Percentiles rank a stretch among this genome's conserved stretches.
Evolutionary conservation across 92 coral and sea anemone species (phyloP).

Genomic region (Bergia puertoricense): DNA sequence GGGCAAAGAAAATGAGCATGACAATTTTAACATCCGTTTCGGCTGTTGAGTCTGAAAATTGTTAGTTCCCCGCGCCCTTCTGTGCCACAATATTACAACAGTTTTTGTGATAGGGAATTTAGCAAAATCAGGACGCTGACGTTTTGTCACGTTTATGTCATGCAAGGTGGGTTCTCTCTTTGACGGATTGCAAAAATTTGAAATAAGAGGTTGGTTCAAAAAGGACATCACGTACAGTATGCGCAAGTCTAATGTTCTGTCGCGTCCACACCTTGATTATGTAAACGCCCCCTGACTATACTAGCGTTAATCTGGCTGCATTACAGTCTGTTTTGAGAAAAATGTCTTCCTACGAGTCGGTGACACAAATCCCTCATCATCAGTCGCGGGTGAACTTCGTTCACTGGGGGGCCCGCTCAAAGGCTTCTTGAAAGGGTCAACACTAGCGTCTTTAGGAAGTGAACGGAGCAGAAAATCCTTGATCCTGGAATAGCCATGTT

Average conservation of each 20-base stretch:
- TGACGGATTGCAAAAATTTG: too few species aligned
- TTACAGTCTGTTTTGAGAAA: background rate
- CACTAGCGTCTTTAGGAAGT: conserved; percentile 30
- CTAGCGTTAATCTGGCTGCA: conserved; percentile 26
- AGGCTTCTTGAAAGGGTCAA: conserved; percentile 10
- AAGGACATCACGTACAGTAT: background rate
- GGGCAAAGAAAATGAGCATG: too few species aligned
- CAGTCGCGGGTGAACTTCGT: conserved; percentile 51
- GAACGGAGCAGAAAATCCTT: conserved; percentile 60
- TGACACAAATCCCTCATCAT: conserved; percentile 74
- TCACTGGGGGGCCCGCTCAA: conserved; percentile 47
- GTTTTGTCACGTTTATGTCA: too few species aligned
- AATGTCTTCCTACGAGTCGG: background rate
- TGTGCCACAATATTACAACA: too few species aligned
- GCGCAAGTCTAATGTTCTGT: background rate
- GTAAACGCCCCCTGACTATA: background rate
- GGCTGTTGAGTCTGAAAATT: too few species aligned
- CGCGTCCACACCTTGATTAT: background rate
- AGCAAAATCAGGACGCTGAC: too few species aligned
- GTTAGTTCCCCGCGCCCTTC: too few species aligned
- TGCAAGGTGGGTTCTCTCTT: too few species aligned
- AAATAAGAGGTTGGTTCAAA: background rate
- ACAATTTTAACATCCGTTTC: too few species aligned
- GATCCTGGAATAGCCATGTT: conserved; percentile 31
- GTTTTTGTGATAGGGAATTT: too few species aligned